Percentiles rank a stretch among this genome's conserved stretches.
Conservation (phyloP, 2,797 vertebrate species). For the Platyrinchus mystaceus region DNA sequence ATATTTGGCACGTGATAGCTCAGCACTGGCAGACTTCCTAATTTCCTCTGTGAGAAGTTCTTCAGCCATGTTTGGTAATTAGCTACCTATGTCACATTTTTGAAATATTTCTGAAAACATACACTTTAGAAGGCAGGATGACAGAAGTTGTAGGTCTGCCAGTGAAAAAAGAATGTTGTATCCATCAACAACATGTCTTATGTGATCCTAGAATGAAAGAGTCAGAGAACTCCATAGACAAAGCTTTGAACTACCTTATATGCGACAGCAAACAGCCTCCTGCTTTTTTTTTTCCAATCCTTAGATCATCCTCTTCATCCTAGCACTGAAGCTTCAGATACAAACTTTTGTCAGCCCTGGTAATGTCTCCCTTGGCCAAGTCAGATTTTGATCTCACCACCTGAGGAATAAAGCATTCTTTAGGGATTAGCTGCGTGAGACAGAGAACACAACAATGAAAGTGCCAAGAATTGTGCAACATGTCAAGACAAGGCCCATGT, state of each 20-base stretch:
- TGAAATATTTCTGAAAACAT: not conserved
- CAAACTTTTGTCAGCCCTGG: not conserved
- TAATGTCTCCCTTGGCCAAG: not conserved
- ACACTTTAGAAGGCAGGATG: not conserved
- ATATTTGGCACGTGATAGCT: not conserved
- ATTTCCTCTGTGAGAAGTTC: not conserved
- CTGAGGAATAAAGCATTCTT: not conserved
- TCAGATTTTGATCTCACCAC: not conserved
- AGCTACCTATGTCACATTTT: not conserved
- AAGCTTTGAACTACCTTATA: not conserved
- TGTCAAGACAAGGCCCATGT: not conserved
- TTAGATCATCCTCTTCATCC: not conserved
- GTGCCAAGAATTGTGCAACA: not conserved
- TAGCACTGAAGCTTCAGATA: not conserved
- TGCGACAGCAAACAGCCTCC: not conserved
- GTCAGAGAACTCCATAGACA: not conserved
- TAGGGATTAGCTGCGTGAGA: not conserved
- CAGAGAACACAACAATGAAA: not conserved
- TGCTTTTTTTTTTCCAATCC: not conserved
- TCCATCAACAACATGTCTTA: not conserved
- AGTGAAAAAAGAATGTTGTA: not conserved
- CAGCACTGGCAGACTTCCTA: not conserved
- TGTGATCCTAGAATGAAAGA: not conserved
- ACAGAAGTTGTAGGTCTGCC: not conserved
- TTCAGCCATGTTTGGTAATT: not conserved